Evolutionary conservation across 2,113 vertebrate species (phyloP).

Genomic region (Embiotoca jacksoni): DNA sequence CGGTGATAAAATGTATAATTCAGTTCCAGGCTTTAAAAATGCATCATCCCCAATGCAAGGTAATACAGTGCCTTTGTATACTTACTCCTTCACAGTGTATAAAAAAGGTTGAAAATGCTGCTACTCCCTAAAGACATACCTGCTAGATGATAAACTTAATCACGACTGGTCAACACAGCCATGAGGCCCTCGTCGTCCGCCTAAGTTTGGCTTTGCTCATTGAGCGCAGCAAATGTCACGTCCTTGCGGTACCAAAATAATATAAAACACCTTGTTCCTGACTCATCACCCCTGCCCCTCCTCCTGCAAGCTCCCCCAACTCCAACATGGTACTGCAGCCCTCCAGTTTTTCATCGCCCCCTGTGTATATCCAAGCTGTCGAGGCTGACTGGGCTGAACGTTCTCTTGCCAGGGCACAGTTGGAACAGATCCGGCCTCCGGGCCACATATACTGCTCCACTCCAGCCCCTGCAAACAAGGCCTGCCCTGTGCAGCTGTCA

Average conservation of each 20-base stretch:
- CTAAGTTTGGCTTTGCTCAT: slow-evolving; percentile 34
- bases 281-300: slow-evolving; percentile 54
- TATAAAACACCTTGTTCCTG: slow-evolving; percentile 65
- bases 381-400: slow-evolving; percentile 75
- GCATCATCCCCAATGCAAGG: slow-evolving; percentile 23
- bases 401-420: slow-evolving; percentile 84
- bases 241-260: slow-evolving; percentile 71
- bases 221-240: slow-evolving; percentile 55
- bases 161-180: slow-evolving; percentile 33
- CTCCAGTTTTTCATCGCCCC: slow-evolving; percentile 80
- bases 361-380: slow-evolving; percentile 86
- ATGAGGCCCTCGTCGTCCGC: background rate
- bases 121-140: slow-evolving; percentile 19
- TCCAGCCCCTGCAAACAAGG: slow-evolving; percentile 77
- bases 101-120: slow-evolving; percentile 17
- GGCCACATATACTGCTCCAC: slow-evolving; percentile 73
- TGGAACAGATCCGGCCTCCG: slow-evolving; percentile 83
- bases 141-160: slow-evolving; percentile 47
- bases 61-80: slow-evolving; percentile 15
- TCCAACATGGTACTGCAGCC: slow-evolving; percentile 59
- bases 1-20: slow-evolving; percentile 40
- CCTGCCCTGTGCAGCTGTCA: slow-evolving; percentile 75
- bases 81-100: slow-evolving; percentile 21
- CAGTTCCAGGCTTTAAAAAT: slow-evolving; percentile 40
- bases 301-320: slow-evolving; percentile 43